Evolutionary conservation across 53 echinoderm and acorn worm genomes (phyloP), one percentile per base, ranked within the genome.

Genomic region (Stichopus horrens): DNA sequence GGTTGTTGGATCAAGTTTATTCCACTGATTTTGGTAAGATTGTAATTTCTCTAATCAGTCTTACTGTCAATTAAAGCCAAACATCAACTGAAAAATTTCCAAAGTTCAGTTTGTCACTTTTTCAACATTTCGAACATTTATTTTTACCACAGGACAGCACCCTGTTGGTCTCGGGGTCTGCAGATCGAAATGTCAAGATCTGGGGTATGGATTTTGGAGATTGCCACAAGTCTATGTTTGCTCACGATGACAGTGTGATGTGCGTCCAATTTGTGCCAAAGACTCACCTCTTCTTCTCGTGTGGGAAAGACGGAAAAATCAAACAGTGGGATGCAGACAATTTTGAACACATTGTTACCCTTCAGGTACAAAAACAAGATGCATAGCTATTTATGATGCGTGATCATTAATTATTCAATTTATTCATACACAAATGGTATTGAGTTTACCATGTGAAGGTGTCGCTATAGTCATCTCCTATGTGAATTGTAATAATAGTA

Each of bases 231-330:
- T 97, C 98, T 0, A 83, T 97, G 90, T 97, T 97, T 76, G 98
- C 98, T 73, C 98, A 97, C 67, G 98, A 97, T 59, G 98, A 97
- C 81, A 97, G 98, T 78, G 95, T 97, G 83, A 97, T 97, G 98
- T 93, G 95, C 86, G 84, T 95, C 9, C 95, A 95, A 94, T 97
- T 97, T 86, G 86, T 97, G 37, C 98, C 95, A 9, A 76, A 91
- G 52, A 97, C 98, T 0, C 98, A 97, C 78, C 91, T 95, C 23
- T 97, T 97, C 90, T 97, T 97, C 90, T 95, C 94, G 9, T 92
- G 94, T 9, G 98, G 98, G 14, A 97, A 97, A 58, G 98, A 97
- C 73, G 86, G 86, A 71, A 97, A 95, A 89, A 86, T 97, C 23
- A 97, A 97, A 57, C 94, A 97, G 74, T 97, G 98, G 98, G 98